These are phyloP conservation scores for Mayetiola destructor DNA, from an alignment of 2,888 invertebrate species.

Conservation along the genomic window DNA sequence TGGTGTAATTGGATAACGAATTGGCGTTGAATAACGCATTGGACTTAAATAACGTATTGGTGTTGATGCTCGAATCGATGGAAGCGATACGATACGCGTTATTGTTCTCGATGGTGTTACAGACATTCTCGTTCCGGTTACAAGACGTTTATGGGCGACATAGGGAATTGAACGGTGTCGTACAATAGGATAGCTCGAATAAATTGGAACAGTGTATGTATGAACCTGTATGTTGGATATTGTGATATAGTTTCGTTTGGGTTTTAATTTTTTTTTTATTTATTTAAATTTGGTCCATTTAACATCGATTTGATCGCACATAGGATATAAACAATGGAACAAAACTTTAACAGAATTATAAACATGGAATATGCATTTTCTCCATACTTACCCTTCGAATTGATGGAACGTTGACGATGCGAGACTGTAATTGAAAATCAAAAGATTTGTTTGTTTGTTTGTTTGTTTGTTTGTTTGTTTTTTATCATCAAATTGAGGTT, in stretches of 20 bases:
- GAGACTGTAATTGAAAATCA: conserved; percentile 5
- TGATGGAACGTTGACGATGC: neutral
- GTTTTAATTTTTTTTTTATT: neutral
- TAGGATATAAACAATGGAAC: neutral
- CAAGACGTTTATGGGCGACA: conserved; percentile 22
- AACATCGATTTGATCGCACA: neutral
- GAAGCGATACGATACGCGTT: neutral
- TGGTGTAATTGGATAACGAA: conserved; percentile 20
- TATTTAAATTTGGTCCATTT: too few species aligned
- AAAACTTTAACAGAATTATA: neutral
- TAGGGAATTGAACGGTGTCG: conserved; percentile 27
- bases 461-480: too few species aligned
- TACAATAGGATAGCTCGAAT: conserved; percentile 22
- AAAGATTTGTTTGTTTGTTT: too few species aligned
- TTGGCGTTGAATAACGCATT: conserved; percentile 17
- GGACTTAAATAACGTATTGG: neutral
- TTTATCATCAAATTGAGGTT: too few species aligned
- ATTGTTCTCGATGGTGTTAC: conserved; percentile 19
- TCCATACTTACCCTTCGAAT: neutral
- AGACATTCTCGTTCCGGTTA: conserved; percentile 21
- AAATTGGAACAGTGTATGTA: conserved; percentile 33
- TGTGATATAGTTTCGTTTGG: neutral
- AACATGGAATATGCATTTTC: neutral
- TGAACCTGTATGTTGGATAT: conserved; percentile 19
- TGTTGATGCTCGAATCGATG: neutral